Base-by-base conservation (phyloP, 2,797 vertebrate species). In the Sebastiscus albofasciatus region DNA sequence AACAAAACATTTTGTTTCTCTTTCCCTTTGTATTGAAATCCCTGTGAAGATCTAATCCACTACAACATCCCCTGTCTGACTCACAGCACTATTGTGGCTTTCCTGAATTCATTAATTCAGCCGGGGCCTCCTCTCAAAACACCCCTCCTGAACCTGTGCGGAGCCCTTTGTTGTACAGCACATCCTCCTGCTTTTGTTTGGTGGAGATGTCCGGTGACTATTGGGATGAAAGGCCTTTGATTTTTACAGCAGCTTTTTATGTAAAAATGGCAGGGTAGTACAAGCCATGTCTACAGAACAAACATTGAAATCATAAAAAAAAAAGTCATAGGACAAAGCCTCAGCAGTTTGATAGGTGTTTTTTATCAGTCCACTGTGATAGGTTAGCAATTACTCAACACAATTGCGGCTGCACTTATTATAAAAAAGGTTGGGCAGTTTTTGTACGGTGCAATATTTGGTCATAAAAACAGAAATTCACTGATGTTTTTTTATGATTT, bases 241-340 rank as follows among this genome's bases (percentile, higher is more conserved):
- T 85, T 85, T 80, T 69, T 62, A 72, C 65, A 72, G 27, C 36
- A 42, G 54, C 72, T 76, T 88, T 88, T 81, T 52, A 78, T 80
- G 68, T 67, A 52, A 83, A 83, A 85, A 86, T 76, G 39, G 54
- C 62, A 34, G 56, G 61, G 26, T 24, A 20, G 42, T 18, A 55
- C 54, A 71, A 58, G 52, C 8, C 60, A 2, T 36, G 26, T 68
- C 62, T 64, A 36, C 22, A 22, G 26, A 71, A 75, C 72, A 73
- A 87, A 79, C 34, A 39, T 2, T 9, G 24, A 34, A 27, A 72
- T 58, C 1, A 1, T 20, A 12, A 65, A 10, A 56, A 24, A 20
- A 52, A 26, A 2, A 54, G 49, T 60, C 52, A 66, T 16, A 70
- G 75, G 42, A 75, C 42, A 72, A 86, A 66, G 65, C 36, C 22